Evolutionary conservation across 2,888 invertebrate species (phyloP), one percentile per base, ranked within the genome.

Genomic region (Litoditis marina): DNA sequence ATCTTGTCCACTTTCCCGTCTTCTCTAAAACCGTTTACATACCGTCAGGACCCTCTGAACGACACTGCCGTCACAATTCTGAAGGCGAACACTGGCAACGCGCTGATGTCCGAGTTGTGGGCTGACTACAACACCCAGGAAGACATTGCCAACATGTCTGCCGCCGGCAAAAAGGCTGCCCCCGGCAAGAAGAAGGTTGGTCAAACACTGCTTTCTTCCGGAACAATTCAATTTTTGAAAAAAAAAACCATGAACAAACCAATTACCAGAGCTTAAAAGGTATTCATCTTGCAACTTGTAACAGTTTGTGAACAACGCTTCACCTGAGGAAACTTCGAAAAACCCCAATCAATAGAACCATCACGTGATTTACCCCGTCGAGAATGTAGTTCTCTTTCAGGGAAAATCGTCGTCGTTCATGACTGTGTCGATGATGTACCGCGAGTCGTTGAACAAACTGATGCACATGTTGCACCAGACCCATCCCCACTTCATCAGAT

Each of bases 401-500:
- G 84, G 84, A 77, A 86, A 86, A 78, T 85, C 85, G 31, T 83
- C 83, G 51, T 83, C 84, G 87, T 95, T 95, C 89, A 93, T 94
- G 87, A 96, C 96, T 92, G 90, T 79, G 25, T 79, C 79, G n/a
- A 79, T 79, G 79, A 67, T 79, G 75, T 79, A 79, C 68, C 66
- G 79, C 89, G 92, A 83, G 71, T 81, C 81, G 4, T 65, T 96
- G 88, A 94, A 94, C 90, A 94, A 94, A 88, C 87, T 96, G 89
- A 96, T 96, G 96, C 87, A 90, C 78, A 95, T 93, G 74, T 87
- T 96, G 88, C 90, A 91, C 86, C 92, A 74, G 69, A 98, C 96
- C 58, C 91, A 92, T 85, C 96, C 96, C 88, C 95, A 96, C 87
- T 96, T 98, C 88, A 94, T 96, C 82, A 94, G 96, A 90, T 98